Conservation (phyloP, 2,113 vertebrate genomes). For the Lipophrys pholis region DNA sequence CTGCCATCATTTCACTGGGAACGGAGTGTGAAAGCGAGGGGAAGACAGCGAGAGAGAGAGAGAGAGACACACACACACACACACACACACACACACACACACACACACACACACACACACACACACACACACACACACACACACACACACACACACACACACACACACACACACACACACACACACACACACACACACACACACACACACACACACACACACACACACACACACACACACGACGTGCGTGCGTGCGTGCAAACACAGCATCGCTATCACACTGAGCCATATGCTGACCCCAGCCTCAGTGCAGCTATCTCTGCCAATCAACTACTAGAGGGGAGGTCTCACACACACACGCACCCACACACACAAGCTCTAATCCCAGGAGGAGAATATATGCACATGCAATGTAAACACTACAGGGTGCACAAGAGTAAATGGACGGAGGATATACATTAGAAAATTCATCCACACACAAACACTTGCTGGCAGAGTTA, state of each 20-base stretch:
- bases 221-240: slow-evolving; percentile 57
- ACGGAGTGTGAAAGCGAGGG: slow-evolving; percentile 88
- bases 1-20: slow-evolving; percentile 93
- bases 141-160: not conserved
- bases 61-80: slow-evolving; percentile 14
- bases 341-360: slow-evolving; percentile 76
- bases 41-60: slow-evolving; percentile 85
- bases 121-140: slow-evolving; percentile 14
- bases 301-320: slow-evolving; percentile 92
- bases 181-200: slow-evolving; percentile 5
- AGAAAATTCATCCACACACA: slow-evolving; percentile 67
- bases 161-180: slow-evolving; percentile 17
- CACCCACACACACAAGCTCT: slow-evolving; percentile 36
- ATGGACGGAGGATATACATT: slow-evolving; percentile 47
- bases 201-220: not conserved
- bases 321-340: slow-evolving; percentile 91
- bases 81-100: slow-evolving; percentile 38
- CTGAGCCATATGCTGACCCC: slow-evolving; percentile 97
- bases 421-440: slow-evolving; percentile 32
- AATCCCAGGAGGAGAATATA: slow-evolving; percentile 60
- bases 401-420: slow-evolving; percentile 46
- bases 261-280: slow-evolving; percentile 90
- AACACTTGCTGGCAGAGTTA: slow-evolving; percentile 72
- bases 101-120: slow-evolving; percentile 7
- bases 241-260: no score